Conservation (phyloP, 2,113 vertebrate species). For the Calidris pugnax region DNA sequence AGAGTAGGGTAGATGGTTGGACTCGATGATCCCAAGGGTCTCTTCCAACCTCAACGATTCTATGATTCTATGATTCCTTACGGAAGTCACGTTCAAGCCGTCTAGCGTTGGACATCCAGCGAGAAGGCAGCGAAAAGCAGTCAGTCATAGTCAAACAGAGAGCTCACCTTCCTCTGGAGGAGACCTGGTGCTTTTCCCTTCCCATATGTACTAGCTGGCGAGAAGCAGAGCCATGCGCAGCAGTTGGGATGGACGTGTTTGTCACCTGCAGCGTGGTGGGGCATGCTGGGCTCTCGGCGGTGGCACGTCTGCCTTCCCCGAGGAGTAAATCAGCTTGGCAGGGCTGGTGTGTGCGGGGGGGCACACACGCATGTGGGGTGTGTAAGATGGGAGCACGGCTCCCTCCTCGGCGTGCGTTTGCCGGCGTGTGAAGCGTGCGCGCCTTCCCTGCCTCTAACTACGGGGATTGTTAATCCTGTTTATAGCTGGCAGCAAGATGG, state of each 20-base stretch:
- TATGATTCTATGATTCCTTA: too few relatives aligned
- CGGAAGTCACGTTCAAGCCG: neutral
- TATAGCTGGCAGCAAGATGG: slow-evolving; percentile 69
- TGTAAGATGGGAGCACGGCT: neutral
- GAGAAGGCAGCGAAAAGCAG: neutral
- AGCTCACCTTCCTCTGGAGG: neutral
- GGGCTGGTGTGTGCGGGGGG: neutral
- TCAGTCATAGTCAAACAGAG: too few relatives aligned
- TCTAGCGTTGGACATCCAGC: fast-evolving
- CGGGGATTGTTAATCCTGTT: slow-evolving; percentile 70
- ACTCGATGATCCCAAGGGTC: too few relatives aligned
- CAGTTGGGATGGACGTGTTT: neutral
- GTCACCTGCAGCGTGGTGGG: fast-evolving
- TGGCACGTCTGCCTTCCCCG: neutral
- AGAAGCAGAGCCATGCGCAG: fast-evolving
- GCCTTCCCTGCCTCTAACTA: slow-evolving; percentile 1
- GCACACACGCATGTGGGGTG: neutral
- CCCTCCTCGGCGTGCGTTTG: neutral
- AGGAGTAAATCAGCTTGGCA: neutral
- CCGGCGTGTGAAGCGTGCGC: neutral
- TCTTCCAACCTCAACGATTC: too few relatives aligned
- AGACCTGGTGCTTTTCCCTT: neutral
- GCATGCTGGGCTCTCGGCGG: fast-evolving
- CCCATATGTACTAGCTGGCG: fast-evolving
- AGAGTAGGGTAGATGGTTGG: too few relatives aligned